Evolutionary conservation across 2,113 vertebrate genomes (phyloP).

Genomic region (Oophaga pumilio): DNA sequence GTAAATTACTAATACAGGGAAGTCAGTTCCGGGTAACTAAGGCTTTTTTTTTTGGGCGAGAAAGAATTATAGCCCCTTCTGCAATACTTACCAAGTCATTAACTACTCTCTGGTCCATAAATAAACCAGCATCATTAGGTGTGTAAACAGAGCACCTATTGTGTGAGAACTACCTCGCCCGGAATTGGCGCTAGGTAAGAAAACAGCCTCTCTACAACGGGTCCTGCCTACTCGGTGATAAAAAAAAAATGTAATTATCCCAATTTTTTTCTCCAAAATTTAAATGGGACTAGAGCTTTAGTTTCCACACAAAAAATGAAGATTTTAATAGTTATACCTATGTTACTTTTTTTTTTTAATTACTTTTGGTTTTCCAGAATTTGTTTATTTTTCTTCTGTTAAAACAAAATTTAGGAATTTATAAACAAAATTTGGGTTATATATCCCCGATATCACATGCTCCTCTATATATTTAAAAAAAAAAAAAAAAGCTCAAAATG

Average conservation of each 20-base stretch:
- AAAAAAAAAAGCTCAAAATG: too few relatives aligned
- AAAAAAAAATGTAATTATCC: not conserved
- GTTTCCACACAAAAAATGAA: not conserved
- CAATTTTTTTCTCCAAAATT: not conserved
- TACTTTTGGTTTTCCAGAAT: too few relatives aligned
- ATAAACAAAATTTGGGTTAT: too few relatives aligned
- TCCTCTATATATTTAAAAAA: too few relatives aligned
- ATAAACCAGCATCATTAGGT: conserved; percentile 39
- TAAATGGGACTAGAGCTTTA: not conserved
- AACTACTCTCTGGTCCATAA: conserved; percentile 47
- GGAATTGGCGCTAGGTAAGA: conserved; percentile 21
- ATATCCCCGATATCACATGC: too few relatives aligned
- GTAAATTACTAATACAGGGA: conserved; percentile 14
- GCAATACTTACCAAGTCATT: conserved; percentile 32
- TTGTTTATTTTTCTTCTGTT: too few relatives aligned
- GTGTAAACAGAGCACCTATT: conserved; percentile 45
- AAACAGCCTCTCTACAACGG: conserved; percentile 7
- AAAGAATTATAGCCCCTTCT: conserved; percentile 28
- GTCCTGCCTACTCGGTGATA: not conserved
- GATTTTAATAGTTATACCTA: too few relatives aligned
- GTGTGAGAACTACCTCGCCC: conserved; percentile 16
- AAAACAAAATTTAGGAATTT: too few relatives aligned
- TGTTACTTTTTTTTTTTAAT: too few relatives aligned
- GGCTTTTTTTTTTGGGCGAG: not conserved
- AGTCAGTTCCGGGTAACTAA: not conserved